Conservation (phyloP, 2,797 vertebrate genomes). For the Sternarchorhynchus goeldii region DNA sequence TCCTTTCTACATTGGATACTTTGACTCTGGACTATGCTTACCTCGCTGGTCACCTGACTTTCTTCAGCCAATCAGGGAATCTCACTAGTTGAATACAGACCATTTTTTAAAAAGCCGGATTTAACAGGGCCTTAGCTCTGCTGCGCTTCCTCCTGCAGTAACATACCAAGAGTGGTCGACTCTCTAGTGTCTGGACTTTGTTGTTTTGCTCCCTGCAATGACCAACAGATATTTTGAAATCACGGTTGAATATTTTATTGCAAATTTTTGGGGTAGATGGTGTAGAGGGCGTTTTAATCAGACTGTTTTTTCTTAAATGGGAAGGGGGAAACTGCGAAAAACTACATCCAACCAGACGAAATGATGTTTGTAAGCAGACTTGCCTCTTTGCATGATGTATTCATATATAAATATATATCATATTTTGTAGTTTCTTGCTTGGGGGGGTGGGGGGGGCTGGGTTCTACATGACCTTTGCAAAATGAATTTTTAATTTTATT, state of each 20-base stretch:
- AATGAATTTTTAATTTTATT: conserved; percentile 38
- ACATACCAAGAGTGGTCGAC: conserved; percentile 36
- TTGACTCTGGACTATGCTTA: conserved; percentile 72
- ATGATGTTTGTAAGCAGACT: conserved; percentile 76
- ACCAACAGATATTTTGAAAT: conserved; percentile 66
- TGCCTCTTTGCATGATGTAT: conserved; percentile 82
- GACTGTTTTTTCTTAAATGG: conserved; percentile 53
- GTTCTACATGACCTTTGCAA: conserved; percentile 51
- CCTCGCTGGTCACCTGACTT: conserved; percentile 83
- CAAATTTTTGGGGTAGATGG: conserved; percentile 55
- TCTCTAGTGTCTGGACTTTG: conserved; percentile 64
- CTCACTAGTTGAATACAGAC: conserved; percentile 69
- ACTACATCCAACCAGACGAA: conserved; percentile 69
- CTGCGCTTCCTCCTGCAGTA: conserved; percentile 55
- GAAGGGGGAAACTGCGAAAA: conserved; percentile 63
- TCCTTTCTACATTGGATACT: conserved; percentile 54
- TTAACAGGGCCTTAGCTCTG: conserved; percentile 67
- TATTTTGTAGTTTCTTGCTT: conserved; percentile 75
- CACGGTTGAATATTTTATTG: conserved; percentile 67
- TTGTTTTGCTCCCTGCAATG: conserved; percentile 61
- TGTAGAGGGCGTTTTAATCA: conserved; percentile 55
- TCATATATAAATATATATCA: conserved; percentile 76
- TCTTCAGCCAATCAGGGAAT: conserved; percentile 85
- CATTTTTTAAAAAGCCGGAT: conserved; percentile 71
- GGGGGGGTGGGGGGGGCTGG: conserved; percentile 29